These are phyloP conservation scores for Oreortyx pictus DNA, from an alignment of 2,797 vertebrate species.

Conservation along the genomic window DNA sequence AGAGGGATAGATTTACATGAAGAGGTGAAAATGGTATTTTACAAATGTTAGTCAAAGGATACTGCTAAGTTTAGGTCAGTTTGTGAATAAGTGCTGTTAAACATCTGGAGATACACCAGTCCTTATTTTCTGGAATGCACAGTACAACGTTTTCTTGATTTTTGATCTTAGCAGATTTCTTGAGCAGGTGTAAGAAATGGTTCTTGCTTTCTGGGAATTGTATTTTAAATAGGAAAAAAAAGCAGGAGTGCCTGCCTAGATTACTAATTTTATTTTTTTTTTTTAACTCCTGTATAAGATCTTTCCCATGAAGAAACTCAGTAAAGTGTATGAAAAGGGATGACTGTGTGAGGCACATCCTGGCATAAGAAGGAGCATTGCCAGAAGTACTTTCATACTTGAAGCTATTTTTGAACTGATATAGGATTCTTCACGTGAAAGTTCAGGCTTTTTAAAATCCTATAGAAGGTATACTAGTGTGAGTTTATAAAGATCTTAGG, in stretches of 20 bases:
- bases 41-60: not conserved
- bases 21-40: not conserved
- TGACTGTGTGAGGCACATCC: not conserved
- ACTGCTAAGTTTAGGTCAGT: not conserved
- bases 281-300: not conserved
- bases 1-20: not conserved
- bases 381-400: not conserved
- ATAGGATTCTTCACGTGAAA: not conserved
- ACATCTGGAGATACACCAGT: not conserved
- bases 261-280: not conserved
- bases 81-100: not conserved
- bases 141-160: not conserved
- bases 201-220: not conserved
- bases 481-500: not conserved
- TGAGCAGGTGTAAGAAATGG: not conserved
- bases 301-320: not conserved
- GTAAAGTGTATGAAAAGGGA: not conserved
- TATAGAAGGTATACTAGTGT: not conserved
- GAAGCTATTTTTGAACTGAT: not conserved
- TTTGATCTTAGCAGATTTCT: not conserved
- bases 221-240: not conserved
- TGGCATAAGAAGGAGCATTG: not conserved
- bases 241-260: not conserved
- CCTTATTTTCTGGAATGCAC: not conserved
- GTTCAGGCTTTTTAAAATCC: not conserved